Percentiles rank a stretch among this genome's conserved stretches.
These are phyloP conservation scores for Mohoua ochrocephala DNA, from an alignment of 2,113 vertebrate species.

Conservation along the genomic window DNA sequence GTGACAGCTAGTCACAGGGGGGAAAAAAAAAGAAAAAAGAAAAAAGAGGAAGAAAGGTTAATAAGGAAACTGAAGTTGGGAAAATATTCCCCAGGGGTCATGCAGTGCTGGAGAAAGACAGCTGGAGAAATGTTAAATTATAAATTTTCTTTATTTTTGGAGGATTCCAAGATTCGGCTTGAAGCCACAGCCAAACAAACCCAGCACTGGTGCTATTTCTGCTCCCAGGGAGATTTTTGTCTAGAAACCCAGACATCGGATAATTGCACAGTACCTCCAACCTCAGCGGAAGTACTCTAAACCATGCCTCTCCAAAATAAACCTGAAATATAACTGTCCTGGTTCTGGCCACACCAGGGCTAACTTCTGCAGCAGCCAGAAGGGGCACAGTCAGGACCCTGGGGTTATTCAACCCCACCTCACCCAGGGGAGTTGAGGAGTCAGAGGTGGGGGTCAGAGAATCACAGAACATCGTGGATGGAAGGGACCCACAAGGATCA, in stretches of 20 bases:
- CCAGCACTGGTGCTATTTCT: not conserved
- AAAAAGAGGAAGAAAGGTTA: not conserved
- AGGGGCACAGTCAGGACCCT: not conserved
- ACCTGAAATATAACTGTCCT: not conserved
- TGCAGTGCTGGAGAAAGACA: not conserved
- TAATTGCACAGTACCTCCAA: not conserved
- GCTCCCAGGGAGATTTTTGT: not conserved
- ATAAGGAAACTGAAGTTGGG: not conserved
- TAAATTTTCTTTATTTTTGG: not conserved
- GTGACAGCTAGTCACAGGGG: rapidly evolving
- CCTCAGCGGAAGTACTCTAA: not conserved
- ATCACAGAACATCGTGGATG: not conserved
- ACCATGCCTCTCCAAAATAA: not conserved
- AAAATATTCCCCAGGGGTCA: not conserved
- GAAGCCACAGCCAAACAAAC: not conserved
- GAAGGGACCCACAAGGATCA: not conserved
- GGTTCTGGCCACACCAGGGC: not conserved
- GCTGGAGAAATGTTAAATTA: not conserved
- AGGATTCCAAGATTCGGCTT: not conserved
- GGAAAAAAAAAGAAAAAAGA: not conserved
- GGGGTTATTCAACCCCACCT: not conserved
- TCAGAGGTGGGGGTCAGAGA: not conserved
- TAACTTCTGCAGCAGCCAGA: not conserved
- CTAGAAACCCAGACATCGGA: not conserved
- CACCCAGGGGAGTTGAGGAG: not conserved